Evolutionary conservation across 2,888 invertebrate species (phyloP), one percentile per base, ranked within the genome.

Genomic region (Ptychoptera contaminata): DNA sequence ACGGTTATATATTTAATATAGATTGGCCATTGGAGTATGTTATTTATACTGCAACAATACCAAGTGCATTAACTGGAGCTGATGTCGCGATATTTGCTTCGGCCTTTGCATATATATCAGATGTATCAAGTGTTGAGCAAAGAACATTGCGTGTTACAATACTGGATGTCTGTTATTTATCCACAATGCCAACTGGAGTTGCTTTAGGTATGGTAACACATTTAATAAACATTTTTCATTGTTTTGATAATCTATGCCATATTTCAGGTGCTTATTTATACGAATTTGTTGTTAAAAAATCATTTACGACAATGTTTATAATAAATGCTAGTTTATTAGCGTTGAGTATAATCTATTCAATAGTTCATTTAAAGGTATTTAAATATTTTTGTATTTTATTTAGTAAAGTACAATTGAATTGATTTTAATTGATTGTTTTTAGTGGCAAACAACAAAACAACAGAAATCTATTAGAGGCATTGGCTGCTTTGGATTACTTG

Each of bases 171-270:
- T 77, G 82, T 54, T 85, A 88, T 56, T 72, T 91, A 52, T 75
- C 79, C 45, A 82, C 91, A 0, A 83, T 87, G 74, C 88, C 90
- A 0, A 71, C 77, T 1, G 91, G 92, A 37, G 76, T 85, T 7
- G 81, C 82, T 23, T 56, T 82, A 48, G 85, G 83, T 71, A 69
- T 68, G 56, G 55, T 55, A 10, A 9, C 4, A 32, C n/a, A 11
- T 44, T 16, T 23, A 34, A 10, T 44, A 10, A 30, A 12, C 16
- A 12, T 41, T 39, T 32, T 32, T 32, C 9, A 7, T 32, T 3
- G 8, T 32, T 32, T 32, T n/a, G 9, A 30, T 8, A 30, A 9
- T 8, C 30, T 30, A 8, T 36, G 51, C 52, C 47, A 45, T 47
- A 46, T 68, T 67, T 14, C 64, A 80, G 80, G 82, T 38, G 79